A percentile compares a stretch with the other conserved stretches of the same genome.
phyloP scores from a whole-genome alignment of 1,140 invertebrate species.

The Hyles vespertilio region DNA sequence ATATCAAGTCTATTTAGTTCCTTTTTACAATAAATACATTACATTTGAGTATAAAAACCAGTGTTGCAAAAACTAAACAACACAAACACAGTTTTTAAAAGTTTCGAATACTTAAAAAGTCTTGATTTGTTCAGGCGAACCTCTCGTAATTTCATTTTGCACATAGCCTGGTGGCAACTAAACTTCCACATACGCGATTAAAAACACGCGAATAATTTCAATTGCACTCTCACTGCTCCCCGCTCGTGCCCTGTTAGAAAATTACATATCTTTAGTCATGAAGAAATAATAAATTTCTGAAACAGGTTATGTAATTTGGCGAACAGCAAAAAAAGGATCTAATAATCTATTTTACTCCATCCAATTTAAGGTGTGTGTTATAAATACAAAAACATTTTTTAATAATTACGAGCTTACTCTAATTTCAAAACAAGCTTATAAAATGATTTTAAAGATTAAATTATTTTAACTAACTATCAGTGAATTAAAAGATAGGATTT shows the following conservation, averaged over 20 bases:
- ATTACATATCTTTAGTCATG: neutral
- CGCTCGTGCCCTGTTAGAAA: conserved; percentile 36
- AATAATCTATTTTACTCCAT: too few relatives aligned
- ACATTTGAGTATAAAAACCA: conserved; percentile 67
- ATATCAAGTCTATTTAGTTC: conserved; percentile 62
- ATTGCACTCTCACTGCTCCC: conserved; percentile 50
- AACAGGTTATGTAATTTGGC: too few relatives aligned
- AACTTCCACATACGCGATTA: conserved; percentile 19
- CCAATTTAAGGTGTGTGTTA: too few relatives aligned
- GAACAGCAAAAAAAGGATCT: too few relatives aligned
- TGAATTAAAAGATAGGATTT: too few relatives aligned
- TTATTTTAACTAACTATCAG: too few relatives aligned
- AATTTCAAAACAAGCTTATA: too few relatives aligned
- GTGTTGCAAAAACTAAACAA: conserved; percentile 59
- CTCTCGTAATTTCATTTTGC: conserved; percentile 38
- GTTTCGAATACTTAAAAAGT: conserved; percentile 40
- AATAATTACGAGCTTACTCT: too few relatives aligned
- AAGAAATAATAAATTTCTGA: too few relatives aligned
- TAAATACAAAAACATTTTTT: too few relatives aligned
- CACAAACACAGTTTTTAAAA: conserved; percentile 56
- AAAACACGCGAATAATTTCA: conserved; percentile 47
- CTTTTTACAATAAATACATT: conserved; percentile 73
- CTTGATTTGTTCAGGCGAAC: conserved; percentile 39
- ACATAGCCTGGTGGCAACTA: conserved; percentile 38
- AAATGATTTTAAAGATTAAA: too few relatives aligned